phyloP scores from a whole-genome alignment of 2,113 vertebrate species.

The Seriola aureovittata region DNA sequence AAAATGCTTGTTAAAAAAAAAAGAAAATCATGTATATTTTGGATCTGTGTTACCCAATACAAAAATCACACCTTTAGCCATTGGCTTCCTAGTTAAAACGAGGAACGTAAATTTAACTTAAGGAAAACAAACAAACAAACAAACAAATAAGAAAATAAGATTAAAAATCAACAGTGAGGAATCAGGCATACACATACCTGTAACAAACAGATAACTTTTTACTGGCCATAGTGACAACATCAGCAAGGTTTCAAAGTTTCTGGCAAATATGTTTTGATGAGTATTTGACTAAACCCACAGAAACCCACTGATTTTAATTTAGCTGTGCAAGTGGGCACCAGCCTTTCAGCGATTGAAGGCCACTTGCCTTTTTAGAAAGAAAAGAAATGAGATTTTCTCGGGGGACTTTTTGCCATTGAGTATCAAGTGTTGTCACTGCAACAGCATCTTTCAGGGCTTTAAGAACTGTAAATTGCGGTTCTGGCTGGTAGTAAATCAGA shows the following conservation, averaged over 20 bases:
- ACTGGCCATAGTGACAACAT: background rate
- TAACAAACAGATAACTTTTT: background rate
- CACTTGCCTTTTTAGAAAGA: slow-evolving; percentile 20
- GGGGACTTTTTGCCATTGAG: slow-evolving; percentile 4
- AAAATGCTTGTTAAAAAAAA: background rate
- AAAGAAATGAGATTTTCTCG: slow-evolving; percentile 7
- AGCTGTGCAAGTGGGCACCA: background rate
- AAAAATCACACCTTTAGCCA: background rate
- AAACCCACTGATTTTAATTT: slow-evolving; percentile 24
- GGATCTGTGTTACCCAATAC: background rate
- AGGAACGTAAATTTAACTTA: background rate
- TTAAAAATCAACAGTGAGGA: too few relatives aligned
- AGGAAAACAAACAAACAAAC: too few relatives aligned
- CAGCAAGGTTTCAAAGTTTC: background rate
- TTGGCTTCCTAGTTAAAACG: background rate
- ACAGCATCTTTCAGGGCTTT: slow-evolving; percentile 24
- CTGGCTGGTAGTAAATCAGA: slow-evolving; percentile 37
- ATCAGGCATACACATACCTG: too few relatives aligned
- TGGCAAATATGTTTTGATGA: background rate
- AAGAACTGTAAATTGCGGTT: slow-evolving; percentile 15
- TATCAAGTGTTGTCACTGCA: slow-evolving; percentile 21
- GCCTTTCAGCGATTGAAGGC: slow-evolving; percentile 22
- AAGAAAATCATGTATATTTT: background rate
- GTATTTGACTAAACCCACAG: background rate
- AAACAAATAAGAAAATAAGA: too few relatives aligned